These are phyloP conservation scores for Lethrus apterus DNA, from an alignment of 1,140 invertebrate species.

Conservation along the genomic window DNA sequence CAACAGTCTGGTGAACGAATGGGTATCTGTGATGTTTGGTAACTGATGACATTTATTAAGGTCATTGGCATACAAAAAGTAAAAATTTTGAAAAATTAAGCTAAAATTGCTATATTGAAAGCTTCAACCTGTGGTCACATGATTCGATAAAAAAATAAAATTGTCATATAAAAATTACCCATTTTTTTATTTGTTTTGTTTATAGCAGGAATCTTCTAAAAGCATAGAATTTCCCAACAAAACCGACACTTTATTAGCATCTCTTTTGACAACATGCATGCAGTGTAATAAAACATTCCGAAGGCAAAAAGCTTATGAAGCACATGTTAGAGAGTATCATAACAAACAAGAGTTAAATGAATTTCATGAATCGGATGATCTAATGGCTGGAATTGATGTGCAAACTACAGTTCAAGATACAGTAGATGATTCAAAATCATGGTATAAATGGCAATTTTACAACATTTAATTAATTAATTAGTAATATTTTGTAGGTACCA, in stretches of 20 bases:
- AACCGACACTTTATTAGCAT: slow-evolving; percentile 29
- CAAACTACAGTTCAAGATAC: slow-evolving; percentile 28
- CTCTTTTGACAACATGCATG: slow-evolving; percentile 42
- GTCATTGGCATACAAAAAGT: too few relatives aligned
- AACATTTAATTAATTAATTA: slow-evolving; percentile 11
- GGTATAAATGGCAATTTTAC: slow-evolving; percentile 17
- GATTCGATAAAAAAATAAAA: slow-evolving; percentile 6
- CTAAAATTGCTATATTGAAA: too few relatives aligned
- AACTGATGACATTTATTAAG: too few relatives aligned
- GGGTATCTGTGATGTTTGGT: too few relatives aligned
- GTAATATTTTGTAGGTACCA: slow-evolving; percentile 24
- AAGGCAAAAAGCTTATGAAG: slow-evolving; percentile 57
- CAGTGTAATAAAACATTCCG: slow-evolving; percentile 58
- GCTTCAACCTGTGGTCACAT: too few relatives aligned
- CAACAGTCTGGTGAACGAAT: too few relatives aligned
- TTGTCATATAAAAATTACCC: too few relatives aligned
- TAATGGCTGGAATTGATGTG: slow-evolving; percentile 62
- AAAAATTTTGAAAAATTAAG: too few relatives aligned
- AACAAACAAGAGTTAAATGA: slow-evolving; percentile 47
- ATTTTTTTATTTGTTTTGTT: too few relatives aligned
- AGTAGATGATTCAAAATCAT: slow-evolving; percentile 37
- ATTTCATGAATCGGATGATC: slow-evolving; percentile 74
- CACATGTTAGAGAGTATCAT: slow-evolving; percentile 53
- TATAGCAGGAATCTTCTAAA: too few relatives aligned
- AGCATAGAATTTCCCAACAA: slow-evolving; percentile 9